phyloP scores from a whole-genome alignment of 2,113 vertebrate genomes.

The Halichoerus grypus region DNA sequence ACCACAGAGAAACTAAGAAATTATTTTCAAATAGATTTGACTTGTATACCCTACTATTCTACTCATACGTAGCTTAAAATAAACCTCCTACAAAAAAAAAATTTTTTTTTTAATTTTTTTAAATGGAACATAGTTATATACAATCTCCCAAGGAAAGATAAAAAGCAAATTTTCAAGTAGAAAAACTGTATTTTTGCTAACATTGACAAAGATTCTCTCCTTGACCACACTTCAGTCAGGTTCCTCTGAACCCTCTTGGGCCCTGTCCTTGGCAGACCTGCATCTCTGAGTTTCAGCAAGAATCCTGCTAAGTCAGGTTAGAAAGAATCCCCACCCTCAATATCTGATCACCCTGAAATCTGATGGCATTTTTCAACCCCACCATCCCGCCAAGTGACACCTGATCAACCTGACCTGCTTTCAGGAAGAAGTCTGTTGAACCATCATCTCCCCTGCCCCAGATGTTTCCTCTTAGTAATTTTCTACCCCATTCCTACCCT shows the following conservation, averaged over 20 bases:
- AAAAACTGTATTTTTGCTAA: neutral
- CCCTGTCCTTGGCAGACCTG: neutral
- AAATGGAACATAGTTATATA: neutral
- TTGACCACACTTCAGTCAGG: neutral
- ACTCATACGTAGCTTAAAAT: neutral
- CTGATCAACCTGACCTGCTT: neutral
- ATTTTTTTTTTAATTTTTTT: no score
- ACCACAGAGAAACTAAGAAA: neutral
- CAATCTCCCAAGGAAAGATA: neutral
- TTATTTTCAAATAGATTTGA: neutral
- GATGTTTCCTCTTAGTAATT: neutral
- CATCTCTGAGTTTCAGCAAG: neutral
- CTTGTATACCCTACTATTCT: neutral
- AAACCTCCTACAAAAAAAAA: neutral
- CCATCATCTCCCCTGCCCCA: neutral
- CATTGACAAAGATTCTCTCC: neutral
- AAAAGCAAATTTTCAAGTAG: neutral
- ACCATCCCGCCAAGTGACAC: neutral
- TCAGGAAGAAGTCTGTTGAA: neutral
- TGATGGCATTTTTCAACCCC: neutral
- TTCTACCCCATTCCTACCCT: neutral
- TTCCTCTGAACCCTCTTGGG: neutral
- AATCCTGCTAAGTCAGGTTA: neutral
- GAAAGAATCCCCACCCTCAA: neutral
- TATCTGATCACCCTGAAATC: neutral